Percentiles rank a stretch among this genome's conserved stretches.
phyloP scores from a whole-genome alignment of 2,888 invertebrate species.

The Tinea semifulvella region DNA sequence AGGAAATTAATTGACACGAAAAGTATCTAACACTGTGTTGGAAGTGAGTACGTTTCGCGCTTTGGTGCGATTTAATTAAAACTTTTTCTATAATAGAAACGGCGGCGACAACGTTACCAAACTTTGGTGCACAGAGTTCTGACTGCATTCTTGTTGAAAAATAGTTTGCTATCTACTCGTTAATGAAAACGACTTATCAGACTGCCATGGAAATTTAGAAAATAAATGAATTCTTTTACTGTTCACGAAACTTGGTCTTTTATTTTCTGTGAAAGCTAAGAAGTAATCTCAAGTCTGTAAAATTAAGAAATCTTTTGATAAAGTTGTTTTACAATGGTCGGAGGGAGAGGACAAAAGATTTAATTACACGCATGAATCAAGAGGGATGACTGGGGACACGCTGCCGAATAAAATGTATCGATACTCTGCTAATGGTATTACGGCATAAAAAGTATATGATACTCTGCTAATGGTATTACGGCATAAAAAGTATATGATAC shows the following conservation, averaged over 20 bases:
- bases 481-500: too few species aligned
- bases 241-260: too few species aligned
- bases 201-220: too few species aligned
- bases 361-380: constrained; percentile 67
- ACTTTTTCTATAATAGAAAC: constrained; percentile 31
- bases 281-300: constrained; percentile 32
- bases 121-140: background rate
- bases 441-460: too few species aligned
- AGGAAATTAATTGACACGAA: constrained; percentile 56
- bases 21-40: constrained; percentile 30
- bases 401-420: too few species aligned
- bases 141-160: background rate
- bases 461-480: too few species aligned
- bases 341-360: constrained; percentile 58
- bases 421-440: too few species aligned
- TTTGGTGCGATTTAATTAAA: constrained; percentile 60
- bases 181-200: background rate
- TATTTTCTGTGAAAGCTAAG: too few species aligned
- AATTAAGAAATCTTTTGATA: constrained; percentile 42
- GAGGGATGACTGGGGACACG: constrained; percentile 33
- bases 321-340: constrained; percentile 38
- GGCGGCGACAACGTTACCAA: background rate
- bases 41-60: constrained; percentile 35
- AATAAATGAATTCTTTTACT: too few species aligned
- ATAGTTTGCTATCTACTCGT: background rate